phyloP scores from a whole-genome alignment of 1,140 invertebrate genomes.

The Venturia canescens region DNA sequence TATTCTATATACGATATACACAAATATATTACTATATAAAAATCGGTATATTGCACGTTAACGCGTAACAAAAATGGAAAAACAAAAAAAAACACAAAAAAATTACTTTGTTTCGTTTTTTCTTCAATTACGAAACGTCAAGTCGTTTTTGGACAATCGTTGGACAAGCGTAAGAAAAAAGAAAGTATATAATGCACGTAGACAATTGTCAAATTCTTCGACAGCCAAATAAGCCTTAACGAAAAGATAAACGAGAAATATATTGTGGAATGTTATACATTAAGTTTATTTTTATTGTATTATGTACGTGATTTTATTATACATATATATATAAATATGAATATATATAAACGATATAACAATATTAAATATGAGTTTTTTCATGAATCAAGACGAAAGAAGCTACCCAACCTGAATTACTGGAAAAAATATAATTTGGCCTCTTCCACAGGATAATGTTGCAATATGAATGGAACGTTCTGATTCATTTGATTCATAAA shows the following conservation, averaged over 20 bases:
- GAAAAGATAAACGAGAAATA: constrained; percentile 25
- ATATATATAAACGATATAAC: constrained; percentile 40
- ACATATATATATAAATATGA: too few species aligned
- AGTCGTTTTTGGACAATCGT: constrained; percentile 20
- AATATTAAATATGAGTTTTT: constrained; percentile 38
- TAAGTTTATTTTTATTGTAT: constrained; percentile 51
- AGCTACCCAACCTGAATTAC: not conserved
- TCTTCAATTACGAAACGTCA: constrained; percentile 3
- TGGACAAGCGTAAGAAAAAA: not conserved
- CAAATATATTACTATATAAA: constrained; percentile 30
- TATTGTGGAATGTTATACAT: constrained; percentile 61
- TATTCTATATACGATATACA: constrained; percentile 54
- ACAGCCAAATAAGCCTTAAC: constrained; percentile 41
- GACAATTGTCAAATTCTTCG: constrained; percentile 57
- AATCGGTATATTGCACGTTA: constrained; percentile 56
- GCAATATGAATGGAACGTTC: not conserved
- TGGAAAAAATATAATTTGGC: not conserved
- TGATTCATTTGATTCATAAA: not conserved
- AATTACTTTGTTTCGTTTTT: constrained; percentile 12
- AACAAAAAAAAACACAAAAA: too few species aligned
- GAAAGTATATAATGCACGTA: not conserved
- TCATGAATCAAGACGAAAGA: not conserved
- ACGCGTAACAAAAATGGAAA: constrained; percentile 55
- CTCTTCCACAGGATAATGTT: too few species aligned
- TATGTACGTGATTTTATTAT: constrained; percentile 34